Evolutionary conservation across 2,797 vertebrate species (phyloP).

Genomic region (Lepus townsendii): DNA sequence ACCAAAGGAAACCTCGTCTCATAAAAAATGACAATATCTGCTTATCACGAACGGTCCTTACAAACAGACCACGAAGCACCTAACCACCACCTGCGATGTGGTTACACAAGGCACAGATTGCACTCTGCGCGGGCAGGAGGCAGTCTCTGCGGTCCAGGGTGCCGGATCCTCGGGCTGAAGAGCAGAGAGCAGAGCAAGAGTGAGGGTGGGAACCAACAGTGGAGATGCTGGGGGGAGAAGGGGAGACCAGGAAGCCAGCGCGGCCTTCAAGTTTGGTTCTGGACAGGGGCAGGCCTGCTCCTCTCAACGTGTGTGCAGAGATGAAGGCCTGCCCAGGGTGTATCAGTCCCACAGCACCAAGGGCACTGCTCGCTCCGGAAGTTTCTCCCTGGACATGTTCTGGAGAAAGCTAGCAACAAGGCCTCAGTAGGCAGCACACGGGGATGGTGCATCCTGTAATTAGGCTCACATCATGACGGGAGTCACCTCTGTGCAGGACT

Average conservation of each 20-base stretch:
- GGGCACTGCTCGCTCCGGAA: background rate
- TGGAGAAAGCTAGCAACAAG: background rate
- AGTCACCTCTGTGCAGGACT: background rate
- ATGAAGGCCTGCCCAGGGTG: background rate
- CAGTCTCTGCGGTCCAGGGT: background rate
- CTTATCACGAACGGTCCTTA: background rate
- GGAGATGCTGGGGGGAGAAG: background rate
- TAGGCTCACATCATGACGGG: background rate
- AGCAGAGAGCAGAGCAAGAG: background rate
- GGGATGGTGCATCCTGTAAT: background rate
- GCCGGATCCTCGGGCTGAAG: background rate
- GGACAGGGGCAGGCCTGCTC: background rate
- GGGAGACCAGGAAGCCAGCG: background rate
- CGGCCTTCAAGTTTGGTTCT: background rate
- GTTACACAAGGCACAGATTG: background rate
- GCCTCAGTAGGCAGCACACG: background rate
- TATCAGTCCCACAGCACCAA: rapidly evolving
- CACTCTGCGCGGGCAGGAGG: rapidly evolving
- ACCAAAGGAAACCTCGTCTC: slow-evolving; percentile 19
- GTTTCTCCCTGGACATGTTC: background rate
- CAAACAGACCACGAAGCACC: slow-evolving; percentile 34
- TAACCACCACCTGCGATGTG: background rate
- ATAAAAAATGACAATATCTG: slow-evolving; percentile 32
- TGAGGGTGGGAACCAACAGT: background rate
- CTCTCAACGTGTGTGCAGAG: no score